Conservation (phyloP, 2,888 invertebrate species). For the Camptogramma bilineatum region DNA sequence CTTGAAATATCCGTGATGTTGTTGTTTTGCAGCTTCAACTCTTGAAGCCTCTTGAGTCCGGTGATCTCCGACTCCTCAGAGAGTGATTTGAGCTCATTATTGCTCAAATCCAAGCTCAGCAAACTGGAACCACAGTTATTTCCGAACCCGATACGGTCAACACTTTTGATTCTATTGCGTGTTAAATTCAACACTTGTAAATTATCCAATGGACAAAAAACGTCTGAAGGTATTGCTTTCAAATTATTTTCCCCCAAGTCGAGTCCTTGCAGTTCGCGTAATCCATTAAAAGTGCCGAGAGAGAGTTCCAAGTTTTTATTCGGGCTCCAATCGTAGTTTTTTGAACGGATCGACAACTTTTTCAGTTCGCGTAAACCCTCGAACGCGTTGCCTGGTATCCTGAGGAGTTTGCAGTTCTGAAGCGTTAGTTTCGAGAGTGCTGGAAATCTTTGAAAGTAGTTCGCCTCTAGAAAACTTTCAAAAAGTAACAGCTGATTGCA, state of each 20-base stretch:
- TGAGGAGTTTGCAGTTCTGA: slow-evolving; percentile 92
- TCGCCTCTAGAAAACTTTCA: slow-evolving; percentile 91
- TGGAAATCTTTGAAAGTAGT: slow-evolving; percentile 90
- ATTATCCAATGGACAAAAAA: slow-evolving; percentile 92
- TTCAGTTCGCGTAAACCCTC: slow-evolving; percentile 92
- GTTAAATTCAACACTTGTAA: slow-evolving; percentile 93
- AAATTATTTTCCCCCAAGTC: slow-evolving; percentile 93
- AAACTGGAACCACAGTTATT: slow-evolving; percentile 89
- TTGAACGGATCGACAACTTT: slow-evolving; percentile 91
- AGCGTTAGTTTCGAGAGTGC: slow-evolving; percentile 91
- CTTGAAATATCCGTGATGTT: slow-evolving; percentile 91
- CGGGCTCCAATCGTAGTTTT: slow-evolving; percentile 92
- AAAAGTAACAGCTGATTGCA: slow-evolving; percentile 92
- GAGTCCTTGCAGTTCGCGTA: slow-evolving; percentile 91
- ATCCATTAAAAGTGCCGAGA: slow-evolving; percentile 89
- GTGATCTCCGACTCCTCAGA: slow-evolving; percentile 91
- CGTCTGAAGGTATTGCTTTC: slow-evolving; percentile 90
- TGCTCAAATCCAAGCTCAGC: slow-evolving; percentile 91
- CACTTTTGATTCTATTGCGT: slow-evolving; percentile 90
- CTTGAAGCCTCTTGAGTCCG: slow-evolving; percentile 90
- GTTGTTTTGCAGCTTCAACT: slow-evolving; percentile 92
- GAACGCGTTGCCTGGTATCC: slow-evolving; percentile 91
- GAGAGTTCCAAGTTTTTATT: slow-evolving; percentile 91
- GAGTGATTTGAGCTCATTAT: slow-evolving; percentile 90
- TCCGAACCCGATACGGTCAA: slow-evolving; percentile 90